Base-by-base conservation (phyloP, 2,888 invertebrate species). In the Camptogramma bilineatum region DNA sequence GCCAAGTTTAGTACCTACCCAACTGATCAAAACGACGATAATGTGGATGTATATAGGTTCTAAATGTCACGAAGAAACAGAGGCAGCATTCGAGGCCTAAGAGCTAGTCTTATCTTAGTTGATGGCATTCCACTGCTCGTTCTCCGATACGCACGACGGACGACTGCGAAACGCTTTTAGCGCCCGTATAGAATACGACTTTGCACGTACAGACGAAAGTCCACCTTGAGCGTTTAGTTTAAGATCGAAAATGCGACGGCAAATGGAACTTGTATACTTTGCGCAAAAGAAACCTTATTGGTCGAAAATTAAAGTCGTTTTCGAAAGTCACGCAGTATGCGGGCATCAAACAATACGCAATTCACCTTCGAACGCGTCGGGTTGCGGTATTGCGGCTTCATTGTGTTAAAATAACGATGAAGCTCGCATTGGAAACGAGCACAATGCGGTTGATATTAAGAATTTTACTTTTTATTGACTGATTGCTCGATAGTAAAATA, bases 371-470 rank as follows among this genome's bases (percentile, higher is more conserved):
- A 86, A 84, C 89, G 90, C 88, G 87, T 89, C 88, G 89, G 82
- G 90, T 93, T 92, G 92, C 91, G 92, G 92, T 91, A 87, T 91
- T 90, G 92, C 92, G 91, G 91, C 90, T 90, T 87, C 90, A 91
- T 91, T 92, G 92, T 93, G 90, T 89, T 91, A 84, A 87, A 88
- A 87, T 91, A 90, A 90, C 88, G 88, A 89, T 85, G 85, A 82
- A 86, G 83, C 85, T 85, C 80, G 80, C 81, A 86, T 86, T 88
- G 86, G 86, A 86, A 87, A 83, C 83, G 80, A 84, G 80, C 81
- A 85, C 83, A 84, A 83, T 86, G 81, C 78, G 78, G 76, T 84
- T 80, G 82, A 85, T 87, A 85, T 82, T 86, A 82, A 86, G 74
- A 76, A 79, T 80, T 83, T 80, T 79, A 81, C 34, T 80, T 83